Evolutionary conservation across 2,888 invertebrate species (phyloP).

Genomic region (Formica aserva): DNA sequence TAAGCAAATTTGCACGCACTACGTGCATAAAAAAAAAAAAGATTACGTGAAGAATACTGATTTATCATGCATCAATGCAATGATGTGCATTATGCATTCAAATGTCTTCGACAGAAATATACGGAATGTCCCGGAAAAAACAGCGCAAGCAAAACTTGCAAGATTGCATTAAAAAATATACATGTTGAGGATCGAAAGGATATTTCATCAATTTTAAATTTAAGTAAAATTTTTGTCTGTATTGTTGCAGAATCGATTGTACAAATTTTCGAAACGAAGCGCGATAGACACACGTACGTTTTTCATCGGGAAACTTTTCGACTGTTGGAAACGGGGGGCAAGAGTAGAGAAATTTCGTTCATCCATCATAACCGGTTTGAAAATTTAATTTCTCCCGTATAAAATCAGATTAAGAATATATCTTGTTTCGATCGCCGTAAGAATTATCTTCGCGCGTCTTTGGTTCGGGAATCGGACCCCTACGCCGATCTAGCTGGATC

Average conservation of each 20-base stretch:
- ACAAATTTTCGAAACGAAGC: background rate
- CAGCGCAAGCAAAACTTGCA: background rate
- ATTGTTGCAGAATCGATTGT: background rate
- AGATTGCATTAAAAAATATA: background rate
- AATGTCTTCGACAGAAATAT: conserved; percentile 3
- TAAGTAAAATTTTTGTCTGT: background rate
- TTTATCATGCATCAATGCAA: background rate
- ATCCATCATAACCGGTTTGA: background rate
- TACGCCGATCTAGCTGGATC: background rate
- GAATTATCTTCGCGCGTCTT: background rate
- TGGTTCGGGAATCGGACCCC: background rate
- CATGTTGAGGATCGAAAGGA: background rate
- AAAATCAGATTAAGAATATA: background rate
- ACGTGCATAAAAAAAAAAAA: conserved; percentile 12
- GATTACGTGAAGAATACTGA: background rate
- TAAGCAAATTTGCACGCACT: background rate
- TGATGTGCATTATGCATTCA: background rate
- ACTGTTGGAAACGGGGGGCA: background rate
- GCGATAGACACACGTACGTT: background rate
- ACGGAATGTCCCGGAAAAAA: background rate
- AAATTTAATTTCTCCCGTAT: background rate
- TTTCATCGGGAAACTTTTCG: background rate
- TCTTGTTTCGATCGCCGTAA: background rate
- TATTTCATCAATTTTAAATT: background rate
- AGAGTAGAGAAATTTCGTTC: background rate